Conservation (phyloP, 2,113 vertebrate species). For the Beaufortia kweichowensis region DNA sequence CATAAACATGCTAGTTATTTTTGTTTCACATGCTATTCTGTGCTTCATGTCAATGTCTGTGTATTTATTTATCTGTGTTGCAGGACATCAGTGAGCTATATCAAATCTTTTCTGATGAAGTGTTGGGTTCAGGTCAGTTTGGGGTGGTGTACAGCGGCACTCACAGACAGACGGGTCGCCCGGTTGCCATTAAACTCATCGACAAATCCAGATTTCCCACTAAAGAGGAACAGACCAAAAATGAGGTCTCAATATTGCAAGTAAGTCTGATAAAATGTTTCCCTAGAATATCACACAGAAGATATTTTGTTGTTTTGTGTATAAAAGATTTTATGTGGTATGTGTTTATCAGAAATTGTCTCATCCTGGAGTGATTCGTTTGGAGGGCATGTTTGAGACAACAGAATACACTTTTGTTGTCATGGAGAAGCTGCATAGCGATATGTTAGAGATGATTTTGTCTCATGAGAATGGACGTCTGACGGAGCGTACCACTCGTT, state of each 20-base stretch:
- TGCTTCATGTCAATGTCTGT: background rate
- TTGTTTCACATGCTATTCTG: background rate
- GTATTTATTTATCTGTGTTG: conserved; percentile 38
- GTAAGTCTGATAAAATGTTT: conserved; percentile 55
- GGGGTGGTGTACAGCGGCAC: conserved; percentile 84
- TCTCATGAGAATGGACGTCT: conserved; percentile 75
- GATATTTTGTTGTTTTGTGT: background rate
- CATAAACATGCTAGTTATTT: too few species aligned
- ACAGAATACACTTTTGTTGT: conserved; percentile 69
- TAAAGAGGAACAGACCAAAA: conserved; percentile 80
- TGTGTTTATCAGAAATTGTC: conserved; percentile 65
- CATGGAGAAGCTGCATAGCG: conserved; percentile 79
- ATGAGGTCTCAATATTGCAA: conserved; percentile 82
- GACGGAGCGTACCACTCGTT: conserved; percentile 75
- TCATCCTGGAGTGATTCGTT: conserved; percentile 69
- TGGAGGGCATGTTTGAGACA: conserved; percentile 75
- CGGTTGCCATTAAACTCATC: conserved; percentile 83
- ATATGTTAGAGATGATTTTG: conserved; percentile 80
- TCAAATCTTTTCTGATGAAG: conserved; percentile 84
- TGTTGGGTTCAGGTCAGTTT: conserved; percentile 87
- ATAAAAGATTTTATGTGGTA: background rate
- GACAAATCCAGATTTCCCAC: conserved; percentile 83
- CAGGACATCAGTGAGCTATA: conserved; percentile 82
- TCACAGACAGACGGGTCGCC: conserved; percentile 77
- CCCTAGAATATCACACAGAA: background rate